Conservation (phyloP, 2,888 invertebrate species). For the Anthrax anthrax region DNA sequence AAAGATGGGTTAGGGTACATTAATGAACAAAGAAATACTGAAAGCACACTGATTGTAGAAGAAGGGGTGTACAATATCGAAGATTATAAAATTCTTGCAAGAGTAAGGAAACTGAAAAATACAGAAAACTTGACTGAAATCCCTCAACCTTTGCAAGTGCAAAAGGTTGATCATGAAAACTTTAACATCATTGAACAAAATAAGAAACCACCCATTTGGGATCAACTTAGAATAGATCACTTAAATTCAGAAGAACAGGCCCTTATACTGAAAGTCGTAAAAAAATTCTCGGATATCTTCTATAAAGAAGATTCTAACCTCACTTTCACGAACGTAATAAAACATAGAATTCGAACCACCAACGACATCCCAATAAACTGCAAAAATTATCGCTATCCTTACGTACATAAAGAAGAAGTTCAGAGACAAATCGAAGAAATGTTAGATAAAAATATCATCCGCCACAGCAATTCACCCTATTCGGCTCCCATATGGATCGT, state of each 20-base stretch:
- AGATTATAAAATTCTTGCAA: not conserved
- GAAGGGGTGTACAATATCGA: not conserved
- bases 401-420: not conserved
- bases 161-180: not conserved
- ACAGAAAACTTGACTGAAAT: not conserved
- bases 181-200: not conserved
- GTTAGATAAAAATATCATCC: not conserved
- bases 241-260: not conserved
- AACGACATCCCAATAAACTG: constrained; percentile 1
- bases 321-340: constrained; percentile 2
- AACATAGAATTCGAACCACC: not conserved
- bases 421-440: not conserved
- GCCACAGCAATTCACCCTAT: not conserved
- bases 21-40: not conserved
- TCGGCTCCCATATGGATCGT: constrained; percentile 13
- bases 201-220: not conserved
- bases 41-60: not conserved
- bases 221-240: constrained; percentile 1
- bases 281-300: not conserved
- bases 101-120: not conserved
- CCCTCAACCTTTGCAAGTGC: not conserved
- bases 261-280: not conserved
- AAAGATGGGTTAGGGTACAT: not conserved
- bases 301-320: not conserved
- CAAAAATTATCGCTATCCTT: not conserved